phyloP scores from a whole-genome alignment of 2,888 invertebrate species.

The Caenorhabditis macrosperma region DNA sequence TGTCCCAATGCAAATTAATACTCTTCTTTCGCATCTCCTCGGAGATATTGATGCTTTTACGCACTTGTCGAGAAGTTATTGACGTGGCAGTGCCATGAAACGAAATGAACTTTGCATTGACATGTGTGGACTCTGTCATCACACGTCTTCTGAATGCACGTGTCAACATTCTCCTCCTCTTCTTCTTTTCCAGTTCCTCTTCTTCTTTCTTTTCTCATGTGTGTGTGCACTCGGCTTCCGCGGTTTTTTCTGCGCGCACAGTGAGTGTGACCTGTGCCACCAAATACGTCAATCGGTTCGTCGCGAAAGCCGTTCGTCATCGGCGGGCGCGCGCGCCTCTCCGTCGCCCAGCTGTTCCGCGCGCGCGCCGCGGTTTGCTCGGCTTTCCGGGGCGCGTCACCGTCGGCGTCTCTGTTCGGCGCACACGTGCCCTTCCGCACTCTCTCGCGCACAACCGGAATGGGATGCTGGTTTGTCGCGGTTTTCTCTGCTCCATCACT shows the following conservation, averaged over 20 bases:
- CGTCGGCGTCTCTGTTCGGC: constrained; percentile 39
- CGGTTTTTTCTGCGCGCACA: constrained; percentile 12
- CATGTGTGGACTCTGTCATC: constrained; percentile 8
- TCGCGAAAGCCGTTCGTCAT: constrained; percentile 35
- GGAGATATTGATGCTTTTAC: not conserved
- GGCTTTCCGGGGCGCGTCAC: constrained; percentile 45
- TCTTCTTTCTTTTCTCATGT: constrained; percentile 5
- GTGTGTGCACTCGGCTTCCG: constrained; percentile 14
- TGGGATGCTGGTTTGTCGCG: constrained; percentile 23
- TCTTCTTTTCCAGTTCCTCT: constrained; percentile 3
- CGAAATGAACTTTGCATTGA: constrained; percentile 20
- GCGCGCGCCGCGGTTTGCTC: constrained; percentile 36
- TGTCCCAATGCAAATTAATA: not conserved
- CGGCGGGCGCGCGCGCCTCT: constrained; percentile 1
- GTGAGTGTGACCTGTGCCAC: constrained; percentile 40
- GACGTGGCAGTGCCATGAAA: not conserved
- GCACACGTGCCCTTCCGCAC: constrained; percentile 35
- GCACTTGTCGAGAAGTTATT: constrained; percentile 22
- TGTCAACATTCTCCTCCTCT: not conserved
- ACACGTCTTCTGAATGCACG: not conserved
- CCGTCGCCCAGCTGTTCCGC: constrained; percentile 43
- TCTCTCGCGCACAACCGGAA: constrained; percentile 45
- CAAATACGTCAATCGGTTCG: constrained; percentile 57
- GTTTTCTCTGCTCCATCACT: constrained; percentile 6
- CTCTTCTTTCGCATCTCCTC: not conserved